phyloP scores from a whole-genome alignment of 2,888 invertebrate genomes.

The Polyploca ridens region DNA sequence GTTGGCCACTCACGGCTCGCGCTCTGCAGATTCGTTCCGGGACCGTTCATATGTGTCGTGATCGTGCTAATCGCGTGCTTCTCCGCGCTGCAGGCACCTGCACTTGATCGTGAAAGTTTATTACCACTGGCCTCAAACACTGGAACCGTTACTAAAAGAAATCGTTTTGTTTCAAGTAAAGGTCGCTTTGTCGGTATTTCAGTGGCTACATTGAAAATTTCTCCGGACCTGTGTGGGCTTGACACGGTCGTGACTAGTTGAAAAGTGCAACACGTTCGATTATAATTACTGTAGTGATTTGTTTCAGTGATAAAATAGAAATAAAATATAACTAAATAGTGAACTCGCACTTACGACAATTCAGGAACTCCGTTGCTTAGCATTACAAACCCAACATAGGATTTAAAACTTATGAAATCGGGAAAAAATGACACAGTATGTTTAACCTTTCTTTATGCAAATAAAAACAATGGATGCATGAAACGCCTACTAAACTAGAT shows the following conservation, averaged over 20 bases:
- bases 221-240: conserved; percentile 18
- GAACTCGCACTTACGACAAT: not conserved
- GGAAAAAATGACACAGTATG: too few relatives aligned
- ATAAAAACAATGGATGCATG: not conserved
- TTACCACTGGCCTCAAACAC: conserved; percentile 75
- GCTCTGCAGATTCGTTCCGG: conserved; percentile 44
- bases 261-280: conserved; percentile 20
- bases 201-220: conserved; percentile 40
- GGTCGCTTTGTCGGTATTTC: conserved; percentile 50
- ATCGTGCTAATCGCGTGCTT: conserved; percentile 65
- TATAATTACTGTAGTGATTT: not conserved
- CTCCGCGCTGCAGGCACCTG: conserved; percentile 62
- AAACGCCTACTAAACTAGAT: not conserved
- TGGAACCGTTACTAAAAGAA: conserved; percentile 77
- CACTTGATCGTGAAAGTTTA: conserved; percentile 82
- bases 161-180: conserved; percentile 59
- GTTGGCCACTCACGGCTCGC: conserved; percentile 44
- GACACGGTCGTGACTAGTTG: conserved; percentile 30
- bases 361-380: not conserved
- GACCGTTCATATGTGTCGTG: conserved; percentile 54
- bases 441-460: too few relatives aligned
- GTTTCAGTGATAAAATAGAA: not conserved
- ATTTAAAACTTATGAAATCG: too few relatives aligned
- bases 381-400: too few relatives aligned
- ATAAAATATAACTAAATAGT: not conserved